Conservation (phyloP, 2,113 vertebrate species). For the Gorsachius goisagi region DNA sequence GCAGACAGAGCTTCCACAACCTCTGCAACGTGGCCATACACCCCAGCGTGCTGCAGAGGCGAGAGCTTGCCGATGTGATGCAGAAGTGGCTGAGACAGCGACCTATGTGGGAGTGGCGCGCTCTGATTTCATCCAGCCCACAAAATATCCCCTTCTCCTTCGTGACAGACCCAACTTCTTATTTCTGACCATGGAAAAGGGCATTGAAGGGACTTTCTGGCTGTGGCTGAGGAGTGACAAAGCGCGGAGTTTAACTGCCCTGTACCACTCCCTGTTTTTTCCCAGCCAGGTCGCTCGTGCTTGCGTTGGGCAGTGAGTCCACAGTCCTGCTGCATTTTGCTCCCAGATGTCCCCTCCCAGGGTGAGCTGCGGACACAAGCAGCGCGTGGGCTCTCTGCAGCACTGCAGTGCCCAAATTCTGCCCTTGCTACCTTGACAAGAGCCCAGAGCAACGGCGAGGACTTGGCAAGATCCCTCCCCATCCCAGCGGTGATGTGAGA, state of each 20-base stretch:
- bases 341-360: not conserved
- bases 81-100: not conserved
- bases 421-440: not conserved
- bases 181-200: not conserved
- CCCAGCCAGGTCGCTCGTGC: not conserved
- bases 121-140: not conserved
- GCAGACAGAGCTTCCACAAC: not conserved
- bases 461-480: not conserved
- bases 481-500: not conserved
- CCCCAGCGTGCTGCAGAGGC: accelerated
- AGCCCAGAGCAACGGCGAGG: not conserved
- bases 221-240: not conserved
- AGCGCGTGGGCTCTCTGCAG: not conserved
- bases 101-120: not conserved
- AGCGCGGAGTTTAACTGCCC: not conserved
- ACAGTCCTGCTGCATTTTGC: not conserved
- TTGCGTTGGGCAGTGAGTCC: accelerated
- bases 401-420: not conserved
- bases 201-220: not conserved
- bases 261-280: not conserved
- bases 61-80: not conserved
- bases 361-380: not conserved
- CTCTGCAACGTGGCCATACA: not conserved
- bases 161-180: not conserved
- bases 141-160: not conserved